Evolutionary conservation across 2,888 invertebrate species (phyloP), one percentile per base, ranked within the genome.

Genomic region (Keiferia lycopersicella): DNA sequence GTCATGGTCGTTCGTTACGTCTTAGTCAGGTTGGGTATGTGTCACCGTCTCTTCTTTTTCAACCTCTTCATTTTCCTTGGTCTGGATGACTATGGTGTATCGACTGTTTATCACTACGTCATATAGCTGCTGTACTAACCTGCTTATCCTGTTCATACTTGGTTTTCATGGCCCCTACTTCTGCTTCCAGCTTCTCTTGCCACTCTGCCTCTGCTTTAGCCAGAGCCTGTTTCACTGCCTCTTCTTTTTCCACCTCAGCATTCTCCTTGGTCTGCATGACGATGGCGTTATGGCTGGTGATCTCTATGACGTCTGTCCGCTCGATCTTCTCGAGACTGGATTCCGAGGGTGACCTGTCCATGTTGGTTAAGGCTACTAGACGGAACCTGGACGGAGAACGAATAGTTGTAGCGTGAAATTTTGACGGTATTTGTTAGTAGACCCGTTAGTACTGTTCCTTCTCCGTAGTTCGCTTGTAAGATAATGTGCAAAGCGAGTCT

Each of bases 321-420:
- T 96, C 96, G 20, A 95, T 94, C 83, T 95, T 95, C 76, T 97
- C 96, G 6, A 96, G 87, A 78, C 95, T 96, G 1, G 94, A 94
- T 71, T 96, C 96, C 7, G 96, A 96, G 0, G 96, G 95, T 64
- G 95, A 96, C 48, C 95, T 92, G 72, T 96, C 95, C 93, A 95
- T 95, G 58, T 94, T 94, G 11, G 94, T 94, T 66, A 94, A 88
- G 0, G 96, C 94, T 93, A 96, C 96, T 66, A 96, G 86, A 67
- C 95, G 94, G 83, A 95, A 95, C 71, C 96, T 94, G 64, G 66
- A 56, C 56, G 56, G 56, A 56, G 56, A 56, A 56, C 30, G 56
- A 56, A 56, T 30, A 56, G 56, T 56, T 56, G 56, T 16, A 34
- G 22, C 56, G 16, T 30, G 45, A 4, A 14, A 22, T n/a, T 41